Base-by-base conservation (phyloP, 2,888 invertebrate species). In the Eupeodes luniger region DNA sequence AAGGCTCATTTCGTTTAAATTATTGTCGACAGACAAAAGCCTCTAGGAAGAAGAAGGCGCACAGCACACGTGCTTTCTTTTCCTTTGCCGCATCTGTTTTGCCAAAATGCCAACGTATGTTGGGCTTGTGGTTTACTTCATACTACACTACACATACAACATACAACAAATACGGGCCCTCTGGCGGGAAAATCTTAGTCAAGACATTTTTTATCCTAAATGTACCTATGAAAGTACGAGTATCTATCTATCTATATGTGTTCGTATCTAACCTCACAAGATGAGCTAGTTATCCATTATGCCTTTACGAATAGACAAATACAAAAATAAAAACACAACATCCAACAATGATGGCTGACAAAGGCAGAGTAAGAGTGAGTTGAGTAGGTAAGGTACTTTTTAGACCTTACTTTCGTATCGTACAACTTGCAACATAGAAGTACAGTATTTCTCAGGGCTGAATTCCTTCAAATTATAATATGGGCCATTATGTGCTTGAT, bases 1-100 rank as follows among this genome's bases (percentile, higher is more conserved):
- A 69, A 81, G 66, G 76, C 84, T 88, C 85, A 88, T 88, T 88
- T 88, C 51, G 85, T 81, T 81, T 62, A 88, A 85, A 88, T 88
- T 88, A 88, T 88, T 85, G 81, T 85, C 85, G 85, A 88, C 88
- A 81, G 88, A 81, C 85, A 78, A 88, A 88, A 69, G 81, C 85
- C 88, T 88, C 10, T 55, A 78, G 85, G 19, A 27, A 49, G 66
- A 70, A 88, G 78, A 77, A 76, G 76, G 75, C 76, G 76, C 83
- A 83, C 27, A 74, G 57, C 78, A 74, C 85, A 85, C 85, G 81
- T 85, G 81, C 85, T 88, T 87, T 88, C 70, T 66, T 78, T 88
- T 47, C 53, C 49, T 62, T 72, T 34, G 62, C 72, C 40, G 27
- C 27, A 67, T 69, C 67, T 64, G 47, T 64, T 80, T 76, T 27